Base-by-base conservation (phyloP, 1,140 invertebrate genomes). In the Augochlora pura region DNA sequence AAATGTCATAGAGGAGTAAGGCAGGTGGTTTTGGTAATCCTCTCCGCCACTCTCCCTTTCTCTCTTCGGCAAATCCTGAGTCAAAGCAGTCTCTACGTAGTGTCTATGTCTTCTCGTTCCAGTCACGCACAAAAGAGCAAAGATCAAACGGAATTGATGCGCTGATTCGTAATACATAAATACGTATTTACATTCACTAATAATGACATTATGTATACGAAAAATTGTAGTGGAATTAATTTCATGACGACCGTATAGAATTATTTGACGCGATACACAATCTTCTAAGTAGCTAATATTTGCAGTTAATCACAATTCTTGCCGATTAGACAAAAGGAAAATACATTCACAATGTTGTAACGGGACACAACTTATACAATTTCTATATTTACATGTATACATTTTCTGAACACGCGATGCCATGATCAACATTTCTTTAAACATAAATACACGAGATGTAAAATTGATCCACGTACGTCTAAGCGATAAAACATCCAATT, bases 1-100 rank as follows among this genome's bases (percentile, higher is more conserved):
- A 86, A 86, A 86, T 86, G 84, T 86, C 84, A 85, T 70, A 82
- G 66, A 68, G 59, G 66, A 52, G 49, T 21, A 16, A 18, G 49
- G 18, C 49, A 52, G 16, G 75, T 49, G 63, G 73, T 74, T 62
- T 49, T 27, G 27, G 57, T 54, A 79, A 75, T 74, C 32, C 68
- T 69, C 49, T 54, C 59, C 57, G 21, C 68, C 67, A 63, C 32
- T 52, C 42, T 23, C 63, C 59, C 72, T 67, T 77, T 57, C 64
- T 18, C 67, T 52, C 49, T 72, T 76, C 72, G 64, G 80, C 52
- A 59, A 72, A 66, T 38, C 18, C 21, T 14, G 54, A 65, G 71
- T 84, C 77, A 81, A 81, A 84, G 83, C 49, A 69, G 18, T 27
- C 62, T 72, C 42, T 67, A 62, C 25, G 18, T 57, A 57, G 21